Base-by-base conservation (phyloP, 1,140 invertebrate species). In the Vanessa atalanta region DNA sequence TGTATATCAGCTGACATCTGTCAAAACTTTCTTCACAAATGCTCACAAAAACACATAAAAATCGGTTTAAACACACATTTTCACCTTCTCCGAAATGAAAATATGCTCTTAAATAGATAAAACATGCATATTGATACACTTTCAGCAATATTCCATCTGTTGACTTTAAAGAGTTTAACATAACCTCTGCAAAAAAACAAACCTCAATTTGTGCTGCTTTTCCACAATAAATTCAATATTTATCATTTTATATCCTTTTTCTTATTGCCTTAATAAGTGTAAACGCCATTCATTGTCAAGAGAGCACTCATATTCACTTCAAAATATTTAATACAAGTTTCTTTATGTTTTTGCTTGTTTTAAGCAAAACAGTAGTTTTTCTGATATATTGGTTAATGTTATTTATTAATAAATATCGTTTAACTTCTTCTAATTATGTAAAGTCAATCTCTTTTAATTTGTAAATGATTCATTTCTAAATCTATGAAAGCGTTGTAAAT, bases 1-100 rank as follows among this genome's bases (percentile, higher is more conserved):
- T 14, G 16, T 23, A 11, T 68, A 79, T 83, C 86, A 85, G 83
- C 83, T 91, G 89, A 85, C 88, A 92, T 70, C 87, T 92, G 89
- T 91, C 89, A 90, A 90, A 92, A 89, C 84, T 87, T 87, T 90
- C 78, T 72, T 83, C 88, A 88, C 89, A 92, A 89, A 92, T 92
- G 87, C 79, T 88, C 88, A 88, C 88, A 88, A 89, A 87, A 89
- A 87, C 87, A 85, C 87, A 26, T 50, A 68, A 81, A 82, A 84
- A 85, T 74, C 70, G 55, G 68, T 11, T 48, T 76, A 82, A 84
- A 82, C 71, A 82, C 83, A 82, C 61, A 65, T 83, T 84, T 82
- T 83, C 47, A 65, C 72, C 53, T 31, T 77, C 26, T 13, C 65
- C 47, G 13, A 68, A 70, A 9, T 63, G 47, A 50, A 76, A 86